Conservation (phyloP, 2,888 invertebrate species). For the Entomobrya multifasciata region DNA sequence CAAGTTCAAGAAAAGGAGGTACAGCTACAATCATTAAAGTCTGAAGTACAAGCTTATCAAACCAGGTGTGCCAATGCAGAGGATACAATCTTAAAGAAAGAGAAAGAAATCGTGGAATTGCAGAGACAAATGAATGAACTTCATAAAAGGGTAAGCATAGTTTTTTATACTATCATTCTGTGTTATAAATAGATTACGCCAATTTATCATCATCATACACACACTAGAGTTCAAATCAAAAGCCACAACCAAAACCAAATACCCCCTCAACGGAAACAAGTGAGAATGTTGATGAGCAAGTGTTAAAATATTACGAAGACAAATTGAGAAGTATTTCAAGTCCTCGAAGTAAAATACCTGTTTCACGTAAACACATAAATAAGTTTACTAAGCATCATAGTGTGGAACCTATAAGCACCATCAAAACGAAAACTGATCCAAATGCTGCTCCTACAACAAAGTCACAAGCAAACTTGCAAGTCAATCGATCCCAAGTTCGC, state of each 20-base stretch:
- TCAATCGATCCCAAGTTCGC: neutral
- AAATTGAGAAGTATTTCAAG: constrained; percentile 40
- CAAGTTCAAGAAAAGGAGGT: constrained; percentile 77
- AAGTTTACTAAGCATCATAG: neutral
- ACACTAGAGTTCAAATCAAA: constrained; percentile 1
- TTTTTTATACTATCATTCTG: neutral
- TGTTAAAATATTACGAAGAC: constrained; percentile 7
- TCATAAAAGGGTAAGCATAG: constrained; percentile 74
- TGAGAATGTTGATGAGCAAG: neutral
- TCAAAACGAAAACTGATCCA: neutral
- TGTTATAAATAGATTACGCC: too few relatives aligned
- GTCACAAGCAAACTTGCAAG: neutral
- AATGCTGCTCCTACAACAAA: neutral
- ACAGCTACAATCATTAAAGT: constrained; percentile 72
- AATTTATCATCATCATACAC: neutral
- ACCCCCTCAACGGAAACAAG: neutral
- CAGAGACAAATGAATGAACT: constrained; percentile 77
- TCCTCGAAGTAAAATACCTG: constrained; percentile 54
- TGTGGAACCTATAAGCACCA: neutral
- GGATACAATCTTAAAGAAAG: constrained; percentile 74
- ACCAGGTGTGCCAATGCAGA: constrained; percentile 74
- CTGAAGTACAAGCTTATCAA: constrained; percentile 76
- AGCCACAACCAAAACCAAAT: neutral
- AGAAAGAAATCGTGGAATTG: constrained; percentile 74
- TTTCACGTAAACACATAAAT: constrained; percentile 42